Conservation (phyloP, 2,113 vertebrate species). For the Pterocles orientalis region DNA sequence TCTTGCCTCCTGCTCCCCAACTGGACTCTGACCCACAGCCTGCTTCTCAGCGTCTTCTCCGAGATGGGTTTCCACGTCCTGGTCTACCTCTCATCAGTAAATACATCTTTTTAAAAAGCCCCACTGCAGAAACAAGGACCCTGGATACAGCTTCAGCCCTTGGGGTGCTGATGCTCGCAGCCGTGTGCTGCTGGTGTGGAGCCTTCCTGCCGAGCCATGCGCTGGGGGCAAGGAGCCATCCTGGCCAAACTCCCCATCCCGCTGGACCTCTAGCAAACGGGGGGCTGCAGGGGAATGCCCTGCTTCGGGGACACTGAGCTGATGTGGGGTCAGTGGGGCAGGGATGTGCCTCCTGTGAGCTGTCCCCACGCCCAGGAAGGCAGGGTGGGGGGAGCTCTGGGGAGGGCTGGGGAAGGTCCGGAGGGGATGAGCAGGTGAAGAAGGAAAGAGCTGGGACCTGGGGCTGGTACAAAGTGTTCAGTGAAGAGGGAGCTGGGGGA, state of each 20-base stretch:
- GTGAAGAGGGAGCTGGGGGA: background rate
- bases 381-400: background rate
- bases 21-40: background rate
- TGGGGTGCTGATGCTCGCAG: background rate
- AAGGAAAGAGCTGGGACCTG: background rate
- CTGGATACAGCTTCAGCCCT: no score
- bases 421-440: background rate
- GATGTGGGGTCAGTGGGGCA: accelerated
- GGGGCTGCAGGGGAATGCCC: background rate
- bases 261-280: background rate
- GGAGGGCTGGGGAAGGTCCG: background rate
- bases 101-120: background rate
- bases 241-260: background rate
- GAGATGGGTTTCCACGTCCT: background rate
- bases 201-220: background rate
- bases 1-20: background rate
- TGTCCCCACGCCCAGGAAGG: background rate
- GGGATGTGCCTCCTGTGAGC: background rate
- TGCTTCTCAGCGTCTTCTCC: background rate
- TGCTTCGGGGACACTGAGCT: background rate
- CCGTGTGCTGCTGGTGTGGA: background rate
- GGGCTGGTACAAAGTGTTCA: background rate
- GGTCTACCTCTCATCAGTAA: background rate
- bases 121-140: background rate
- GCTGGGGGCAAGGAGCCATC: background rate